A percentile compares a stretch with the other conserved stretches of the same genome.
phyloP scores from a whole-genome alignment of 37 sponge, comb jelly and placozoan genomes.

The Geodia barretti region DNA sequence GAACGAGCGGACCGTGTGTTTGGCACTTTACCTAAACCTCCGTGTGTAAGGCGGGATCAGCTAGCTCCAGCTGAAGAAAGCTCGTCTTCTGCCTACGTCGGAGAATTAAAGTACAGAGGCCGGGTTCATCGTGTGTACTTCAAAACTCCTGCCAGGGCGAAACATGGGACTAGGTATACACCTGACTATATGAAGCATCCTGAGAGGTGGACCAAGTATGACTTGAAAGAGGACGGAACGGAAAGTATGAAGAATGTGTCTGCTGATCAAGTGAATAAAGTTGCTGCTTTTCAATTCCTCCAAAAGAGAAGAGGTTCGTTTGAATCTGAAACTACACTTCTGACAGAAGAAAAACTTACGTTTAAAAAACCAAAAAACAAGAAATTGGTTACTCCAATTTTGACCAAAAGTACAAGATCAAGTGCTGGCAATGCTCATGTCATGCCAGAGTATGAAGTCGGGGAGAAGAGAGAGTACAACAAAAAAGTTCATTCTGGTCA shows the following conservation, averaged over 20 bases:
- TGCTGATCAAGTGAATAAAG: conserved; percentile 51
- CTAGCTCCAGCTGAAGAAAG: too few species aligned
- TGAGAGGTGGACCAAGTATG: conserved; percentile 58
- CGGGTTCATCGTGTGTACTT: too few species aligned
- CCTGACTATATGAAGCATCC: not conserved
- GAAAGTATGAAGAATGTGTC: conserved; percentile 20
- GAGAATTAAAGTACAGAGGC: too few species aligned
- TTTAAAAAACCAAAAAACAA: not conserved
- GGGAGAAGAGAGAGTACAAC: not conserved
- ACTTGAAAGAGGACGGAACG: conserved; percentile 47
- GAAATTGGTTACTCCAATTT: too few species aligned
- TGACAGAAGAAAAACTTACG: not conserved
- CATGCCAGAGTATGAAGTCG: not conserved
- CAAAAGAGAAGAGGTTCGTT: not conserved
- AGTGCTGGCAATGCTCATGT: not conserved
- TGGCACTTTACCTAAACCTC: too few species aligned
- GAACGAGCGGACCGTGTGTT: too few species aligned
- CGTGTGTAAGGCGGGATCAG: too few species aligned
- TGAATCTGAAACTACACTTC: not conserved
- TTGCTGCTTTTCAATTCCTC: conserved; percentile 55
- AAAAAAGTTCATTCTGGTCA: not conserved
- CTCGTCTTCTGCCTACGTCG: too few species aligned
- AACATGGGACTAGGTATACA: too few species aligned
- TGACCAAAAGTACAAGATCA: too few species aligned
- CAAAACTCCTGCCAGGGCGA: too few species aligned